phyloP scores from a whole-genome alignment of 2,113 vertebrate genomes.

The Amazona vittata region DNA sequence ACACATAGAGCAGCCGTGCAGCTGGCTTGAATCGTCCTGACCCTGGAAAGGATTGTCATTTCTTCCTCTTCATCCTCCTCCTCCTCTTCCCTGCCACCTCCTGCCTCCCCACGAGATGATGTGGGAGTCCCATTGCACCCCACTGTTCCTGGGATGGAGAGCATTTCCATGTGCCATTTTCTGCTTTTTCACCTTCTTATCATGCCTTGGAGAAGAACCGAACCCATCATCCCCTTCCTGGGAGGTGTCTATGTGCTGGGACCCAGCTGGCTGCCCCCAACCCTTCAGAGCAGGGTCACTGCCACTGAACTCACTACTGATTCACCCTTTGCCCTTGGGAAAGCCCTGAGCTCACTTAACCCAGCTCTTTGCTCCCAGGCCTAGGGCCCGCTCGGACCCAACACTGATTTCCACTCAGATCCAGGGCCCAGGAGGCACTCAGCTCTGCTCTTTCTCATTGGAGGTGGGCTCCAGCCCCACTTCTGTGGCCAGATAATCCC shows the following conservation, averaged over 20 bases:
- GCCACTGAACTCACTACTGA: background rate
- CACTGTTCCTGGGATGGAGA: background rate
- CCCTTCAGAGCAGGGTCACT: background rate
- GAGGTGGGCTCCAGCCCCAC: background rate
- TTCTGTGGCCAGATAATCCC: background rate
- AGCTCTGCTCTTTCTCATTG: background rate
- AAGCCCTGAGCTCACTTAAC: background rate
- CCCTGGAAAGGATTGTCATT: background rate
- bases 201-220: background rate
- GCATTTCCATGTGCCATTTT: accelerated
- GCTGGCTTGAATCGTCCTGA: background rate
- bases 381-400: background rate
- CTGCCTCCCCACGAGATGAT: background rate
- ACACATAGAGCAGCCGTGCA: background rate
- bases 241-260: background rate
- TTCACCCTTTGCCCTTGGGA: background rate
- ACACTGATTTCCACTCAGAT: background rate
- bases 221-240: background rate
- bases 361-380: background rate
- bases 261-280: background rate
- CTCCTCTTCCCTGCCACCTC: background rate
- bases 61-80: background rate
- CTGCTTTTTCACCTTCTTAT: background rate
- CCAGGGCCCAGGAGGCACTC: background rate
- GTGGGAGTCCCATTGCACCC: background rate